Evolutionary conservation across 2,888 invertebrate genomes (phyloP), one percentile per base, ranked within the genome.

Genomic region (Epistrophe grossulariae): DNA sequence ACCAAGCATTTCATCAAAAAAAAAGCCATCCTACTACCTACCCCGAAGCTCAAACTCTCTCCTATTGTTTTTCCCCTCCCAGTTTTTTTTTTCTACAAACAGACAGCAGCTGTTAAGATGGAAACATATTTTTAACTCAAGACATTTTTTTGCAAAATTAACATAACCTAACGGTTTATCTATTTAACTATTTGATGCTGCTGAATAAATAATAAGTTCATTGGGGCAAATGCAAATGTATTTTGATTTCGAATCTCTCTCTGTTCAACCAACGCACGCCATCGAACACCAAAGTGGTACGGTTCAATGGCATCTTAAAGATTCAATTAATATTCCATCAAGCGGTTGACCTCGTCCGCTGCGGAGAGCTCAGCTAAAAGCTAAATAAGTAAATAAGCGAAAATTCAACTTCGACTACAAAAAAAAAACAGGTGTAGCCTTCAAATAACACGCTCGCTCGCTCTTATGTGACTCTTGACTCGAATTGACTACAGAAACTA

Each of bases 231-330:
- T 73, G 70, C 66, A 73, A 73, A 83, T 70, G 52, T 55, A 50
- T 43, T 64, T 17, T 19, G 24, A 40, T 40, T 24, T 24, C n/a
- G 28, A 71, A 62, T 52, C 15, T 55, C 15, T 55, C 17, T 77
- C 35, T 50, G 48, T 43, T 64, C 38, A 13, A 48, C 60, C 5
- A n/a, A 64, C 6, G 13, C 17, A 64, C 6, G 13, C 17, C 15
- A 55, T 4, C 0, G 8, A 60, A 40, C 60, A 40, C 24, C 28
- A 4, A 31, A 24, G 24, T 57, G 59, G 6, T 64, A 50, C 66
- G 76, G 87, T 87, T 87, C 83, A 83, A 79, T 76, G 68, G 68
- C 83, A 87, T 52, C 60, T 31, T 68, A 83, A 83, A 45, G 40
- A 48, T 40, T 48, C 15, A 76, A 83, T 82, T 71, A 62, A 72